Evolutionary conservation across 2,797 vertebrate genomes (phyloP).

Genomic region (Otolemur crassicaudatus): DNA sequence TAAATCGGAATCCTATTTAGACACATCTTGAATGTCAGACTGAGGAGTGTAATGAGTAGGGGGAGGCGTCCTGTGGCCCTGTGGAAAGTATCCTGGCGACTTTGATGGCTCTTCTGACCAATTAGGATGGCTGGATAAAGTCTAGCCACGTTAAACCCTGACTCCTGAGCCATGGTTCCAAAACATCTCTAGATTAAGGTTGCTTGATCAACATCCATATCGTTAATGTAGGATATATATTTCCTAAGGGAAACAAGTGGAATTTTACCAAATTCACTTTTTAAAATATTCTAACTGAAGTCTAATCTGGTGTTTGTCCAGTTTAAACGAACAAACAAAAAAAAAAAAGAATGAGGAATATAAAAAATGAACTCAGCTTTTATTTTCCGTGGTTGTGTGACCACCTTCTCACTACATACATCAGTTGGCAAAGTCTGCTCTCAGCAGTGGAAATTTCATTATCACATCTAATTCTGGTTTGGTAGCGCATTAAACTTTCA

Average conservation of each 20-base stretch:
- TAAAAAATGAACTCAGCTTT: constrained; percentile 78
- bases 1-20: constrained; percentile 19
- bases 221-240: background rate
- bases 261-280: constrained; percentile 80
- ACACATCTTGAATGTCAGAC: background rate
- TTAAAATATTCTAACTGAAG: constrained; percentile 73
- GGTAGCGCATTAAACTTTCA: constrained; percentile 88
- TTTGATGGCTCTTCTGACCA: background rate
- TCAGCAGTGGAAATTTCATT: constrained; percentile 90
- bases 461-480: constrained; percentile 90
- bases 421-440: constrained; percentile 85
- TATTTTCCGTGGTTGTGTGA: constrained; percentile 84
- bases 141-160: background rate
- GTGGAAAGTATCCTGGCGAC: background rate
- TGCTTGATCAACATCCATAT: constrained; percentile 9
- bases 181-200: background rate
- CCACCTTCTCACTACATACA: constrained; percentile 87
- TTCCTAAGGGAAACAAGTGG: constrained; percentile 66
- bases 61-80: background rate
- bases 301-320: constrained; percentile 80
- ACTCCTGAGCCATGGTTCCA: background rate
- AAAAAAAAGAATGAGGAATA: constrained; percentile 79
- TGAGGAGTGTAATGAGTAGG: background rate
- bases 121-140: background rate
- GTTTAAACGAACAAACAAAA: constrained; percentile 73